Percentiles rank a stretch among this genome's conserved stretches.
phyloP scores from a whole-genome alignment of 2,888 invertebrate species.

The Mythimna ferrago region DNA sequence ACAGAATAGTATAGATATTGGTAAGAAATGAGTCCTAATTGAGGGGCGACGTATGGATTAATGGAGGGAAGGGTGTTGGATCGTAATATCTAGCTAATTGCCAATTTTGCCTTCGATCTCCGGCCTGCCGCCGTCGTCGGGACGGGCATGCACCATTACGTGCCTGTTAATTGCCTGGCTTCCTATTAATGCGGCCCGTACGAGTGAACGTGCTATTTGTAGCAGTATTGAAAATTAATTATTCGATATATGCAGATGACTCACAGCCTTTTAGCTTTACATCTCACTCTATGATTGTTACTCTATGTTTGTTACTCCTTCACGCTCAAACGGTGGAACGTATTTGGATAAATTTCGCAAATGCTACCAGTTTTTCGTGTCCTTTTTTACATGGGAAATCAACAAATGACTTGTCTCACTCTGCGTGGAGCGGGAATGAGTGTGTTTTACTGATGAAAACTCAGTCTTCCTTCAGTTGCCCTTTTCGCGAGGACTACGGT shows the following conservation, averaged over 20 bases:
- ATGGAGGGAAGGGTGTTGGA: constrained; percentile 63
- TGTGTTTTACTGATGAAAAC: no score
- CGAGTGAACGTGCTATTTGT: constrained; percentile 54
- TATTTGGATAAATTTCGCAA: no score
- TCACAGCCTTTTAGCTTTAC: constrained; percentile 19
- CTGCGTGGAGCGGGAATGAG: no score
- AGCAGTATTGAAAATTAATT: constrained; percentile 50
- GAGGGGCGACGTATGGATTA: constrained; percentile 64
- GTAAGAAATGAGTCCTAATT: constrained; percentile 68
- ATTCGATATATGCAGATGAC: constrained; percentile 24
- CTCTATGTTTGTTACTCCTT: no score
- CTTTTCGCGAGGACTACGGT: no score
- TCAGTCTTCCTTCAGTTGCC: no score
- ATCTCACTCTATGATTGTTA: neutral
- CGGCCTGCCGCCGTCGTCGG: constrained; percentile 73
- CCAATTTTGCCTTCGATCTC: constrained; percentile 87
- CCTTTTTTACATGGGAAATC: no score
- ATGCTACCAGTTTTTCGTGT: no score
- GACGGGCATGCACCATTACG: constrained; percentile 73
- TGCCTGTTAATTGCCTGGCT: constrained; percentile 73
- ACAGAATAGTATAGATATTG: constrained; percentile 52
- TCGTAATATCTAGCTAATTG: constrained; percentile 84
- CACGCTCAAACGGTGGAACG: no score
- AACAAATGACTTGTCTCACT: no score
- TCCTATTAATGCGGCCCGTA: constrained; percentile 68